Evolutionary conservation across 37 sponge, comb jelly and placozoan species (phyloP), one percentile per base, ranked within the genome.

Genomic region (Mnemiopsis leidyi): DNA sequence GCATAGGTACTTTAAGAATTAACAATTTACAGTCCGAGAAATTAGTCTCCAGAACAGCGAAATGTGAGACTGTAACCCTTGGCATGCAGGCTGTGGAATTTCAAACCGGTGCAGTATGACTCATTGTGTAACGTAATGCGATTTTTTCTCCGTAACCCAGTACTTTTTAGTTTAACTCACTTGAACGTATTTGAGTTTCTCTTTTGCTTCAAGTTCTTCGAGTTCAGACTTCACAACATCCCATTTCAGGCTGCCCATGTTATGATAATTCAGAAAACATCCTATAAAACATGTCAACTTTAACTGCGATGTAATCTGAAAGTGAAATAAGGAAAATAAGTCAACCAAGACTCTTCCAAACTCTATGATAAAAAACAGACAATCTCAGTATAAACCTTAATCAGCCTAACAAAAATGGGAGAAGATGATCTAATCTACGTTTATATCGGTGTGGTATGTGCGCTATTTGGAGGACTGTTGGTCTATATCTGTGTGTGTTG

Each of bases 221-320:
- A 77, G 36, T 34, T 77, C 35, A 21, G 16, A 1, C 36, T 32
- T 77, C 36, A 77, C 79, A 28, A 32, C 35, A 0, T 77, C 79
- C 79, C 79, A 77, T 34, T 32, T 77, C 79, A 32, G 32, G 79
- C 79, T 33, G 79, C 79, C 79, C 79, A 77, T 77, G 61, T 13
- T 48, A 48, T 48, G 61, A 48, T 48, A 13, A 48, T 48, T 5
- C 5, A 13, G 61, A n/a, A n/a, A n/a, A n/a, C n/a, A n/a, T n/a
- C n/a, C n/a, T n/a, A n/a, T n/a, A n/a, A n/a, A n/a, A n/a, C n/a
- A n/a, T n/a, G n/a, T n/a, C n/a, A n/a, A n/a, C n/a, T n/a, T n/a
- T n/a, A n/a, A n/a, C n/a, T n/a, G n/a, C n/a, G n/a, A n/a, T n/a
- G n/a, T n/a, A n/a, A n/a, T n/a, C n/a, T n/a, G n/a, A n/a, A n/a